Percentiles rank a stretch among this genome's conserved stretches.
Conservation (phyloP, 2,797 vertebrate species). For the Acrossocheilus fasciatus region DNA sequence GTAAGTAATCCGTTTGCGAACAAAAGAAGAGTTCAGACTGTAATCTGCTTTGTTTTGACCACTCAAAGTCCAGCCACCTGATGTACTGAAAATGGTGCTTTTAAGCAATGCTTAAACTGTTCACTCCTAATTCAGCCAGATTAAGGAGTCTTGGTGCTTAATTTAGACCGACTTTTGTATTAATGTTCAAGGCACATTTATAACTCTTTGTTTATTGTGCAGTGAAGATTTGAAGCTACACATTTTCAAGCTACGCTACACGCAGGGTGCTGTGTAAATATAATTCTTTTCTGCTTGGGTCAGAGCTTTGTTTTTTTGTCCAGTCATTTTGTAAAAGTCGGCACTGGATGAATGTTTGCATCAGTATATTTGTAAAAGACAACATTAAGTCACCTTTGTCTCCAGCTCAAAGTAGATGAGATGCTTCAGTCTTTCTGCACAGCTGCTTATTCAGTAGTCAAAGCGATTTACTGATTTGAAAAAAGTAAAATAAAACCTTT, state of each 20-base stretch:
- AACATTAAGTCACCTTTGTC: slow-evolving; percentile 36
- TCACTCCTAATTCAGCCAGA: slow-evolving; percentile 46
- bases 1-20: neutral
- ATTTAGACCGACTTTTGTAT: slow-evolving; percentile 42
- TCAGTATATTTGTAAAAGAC: slow-evolving; percentile 36
- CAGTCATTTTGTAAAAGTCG: slow-evolving; percentile 28
- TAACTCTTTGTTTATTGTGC: slow-evolving; percentile 42
- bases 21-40: neutral
- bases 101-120: slow-evolving; percentile 41
- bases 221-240: slow-evolving; percentile 35
- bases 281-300: slow-evolving; percentile 45
- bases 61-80: neutral
- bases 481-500: neutral
- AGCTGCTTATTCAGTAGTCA: slow-evolving; percentile 1
- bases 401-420: slow-evolving; percentile 7
- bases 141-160: slow-evolving; percentile 58
- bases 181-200: slow-evolving; percentile 55
- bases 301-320: slow-evolving; percentile 19
- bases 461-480: slow-evolving; percentile 1
- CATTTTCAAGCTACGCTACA: slow-evolving; percentile 28
- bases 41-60: slow-evolving; percentile 6
- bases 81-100: slow-evolving; percentile 53
- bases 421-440: slow-evolving; percentile 28
- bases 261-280: slow-evolving; percentile 60
- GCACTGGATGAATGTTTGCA: slow-evolving; percentile 34